These are phyloP conservation scores for Avahi laniger DNA, from an alignment of 2,797 vertebrate genomes.

Conservation along the genomic window DNA sequence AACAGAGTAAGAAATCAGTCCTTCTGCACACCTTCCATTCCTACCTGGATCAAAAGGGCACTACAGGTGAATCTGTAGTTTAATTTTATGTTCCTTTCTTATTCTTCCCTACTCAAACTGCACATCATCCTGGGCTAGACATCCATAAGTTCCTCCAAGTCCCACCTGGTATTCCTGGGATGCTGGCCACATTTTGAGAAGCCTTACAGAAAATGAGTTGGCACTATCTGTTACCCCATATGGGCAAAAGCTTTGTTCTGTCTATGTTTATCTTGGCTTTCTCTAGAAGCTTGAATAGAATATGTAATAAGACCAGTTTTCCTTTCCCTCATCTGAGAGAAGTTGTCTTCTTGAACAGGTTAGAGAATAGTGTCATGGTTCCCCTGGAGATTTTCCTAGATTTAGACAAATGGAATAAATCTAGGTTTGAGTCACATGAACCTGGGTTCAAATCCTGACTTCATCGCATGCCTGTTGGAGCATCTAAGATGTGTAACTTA, in stretches of 20 bases:
- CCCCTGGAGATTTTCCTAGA: not conserved
- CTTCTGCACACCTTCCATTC: not conserved
- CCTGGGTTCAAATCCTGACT: not conserved
- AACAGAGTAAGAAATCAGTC: not conserved
- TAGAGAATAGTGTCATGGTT: not conserved
- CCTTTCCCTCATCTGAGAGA: constrained; percentile 41
- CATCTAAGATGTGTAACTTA: not conserved
- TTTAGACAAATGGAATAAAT: not conserved
- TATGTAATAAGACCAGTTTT: constrained; percentile 18
- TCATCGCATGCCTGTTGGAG: not conserved
- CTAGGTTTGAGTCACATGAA: not conserved
- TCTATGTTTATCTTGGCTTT: constrained; percentile 66
- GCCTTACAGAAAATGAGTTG: constrained; percentile 63
- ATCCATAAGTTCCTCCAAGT: not conserved
- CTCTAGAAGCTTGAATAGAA: constrained; percentile 60
- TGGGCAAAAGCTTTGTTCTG: constrained; percentile 67
- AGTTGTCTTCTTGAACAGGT: not conserved
- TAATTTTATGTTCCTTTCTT: not conserved
- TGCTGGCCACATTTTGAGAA: constrained; percentile 56
- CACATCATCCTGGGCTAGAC: not conserved
- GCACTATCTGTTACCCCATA: constrained; percentile 55
- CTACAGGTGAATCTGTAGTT: not conserved
- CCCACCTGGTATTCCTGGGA: constrained; percentile 69
- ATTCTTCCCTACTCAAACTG: not conserved
- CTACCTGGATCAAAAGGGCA: not conserved